These are phyloP conservation scores for Anisognathus igniventris DNA, from an alignment of 2,797 vertebrate genomes.

Conservation along the genomic window DNA sequence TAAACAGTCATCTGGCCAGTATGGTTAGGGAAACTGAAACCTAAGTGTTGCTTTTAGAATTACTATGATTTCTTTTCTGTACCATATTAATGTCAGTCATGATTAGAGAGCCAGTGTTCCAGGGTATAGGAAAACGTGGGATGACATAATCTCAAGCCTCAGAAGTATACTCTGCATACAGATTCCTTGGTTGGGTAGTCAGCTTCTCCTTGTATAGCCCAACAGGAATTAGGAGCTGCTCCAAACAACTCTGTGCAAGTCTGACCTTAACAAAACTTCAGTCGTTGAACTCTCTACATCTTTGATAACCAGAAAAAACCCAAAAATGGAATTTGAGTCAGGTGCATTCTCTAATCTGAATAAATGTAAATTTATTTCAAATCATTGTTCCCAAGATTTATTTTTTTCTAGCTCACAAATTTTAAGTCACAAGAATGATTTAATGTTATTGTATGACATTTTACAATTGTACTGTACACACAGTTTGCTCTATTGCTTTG, in stretches of 20 bases:
- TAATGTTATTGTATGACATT: not conserved
- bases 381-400: not conserved
- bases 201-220: not conserved
- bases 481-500: not conserved
- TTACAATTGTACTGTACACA: not conserved
- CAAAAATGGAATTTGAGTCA: not conserved
- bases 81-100: not conserved
- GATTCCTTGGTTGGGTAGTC: not conserved
- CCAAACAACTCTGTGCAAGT: not conserved
- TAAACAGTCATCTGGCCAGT: not conserved
- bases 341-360: not conserved
- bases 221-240: not conserved
- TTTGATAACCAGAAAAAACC: not conserved
- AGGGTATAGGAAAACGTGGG: not conserved
- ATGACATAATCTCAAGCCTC: not conserved
- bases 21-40: not conserved
- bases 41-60: not conserved
- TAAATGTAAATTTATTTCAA: not conserved
- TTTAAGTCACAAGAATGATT: not conserved
- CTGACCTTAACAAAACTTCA: not conserved
- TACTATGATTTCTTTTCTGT: not conserved
- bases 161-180: not conserved
- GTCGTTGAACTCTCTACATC: not conserved
- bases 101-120: slow-evolving; percentile 7
- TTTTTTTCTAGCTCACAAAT: not conserved